These are phyloP conservation scores for Threskiornis aethiopicus DNA, from an alignment of 2,797 vertebrate genomes.

Conservation along the genomic window DNA sequence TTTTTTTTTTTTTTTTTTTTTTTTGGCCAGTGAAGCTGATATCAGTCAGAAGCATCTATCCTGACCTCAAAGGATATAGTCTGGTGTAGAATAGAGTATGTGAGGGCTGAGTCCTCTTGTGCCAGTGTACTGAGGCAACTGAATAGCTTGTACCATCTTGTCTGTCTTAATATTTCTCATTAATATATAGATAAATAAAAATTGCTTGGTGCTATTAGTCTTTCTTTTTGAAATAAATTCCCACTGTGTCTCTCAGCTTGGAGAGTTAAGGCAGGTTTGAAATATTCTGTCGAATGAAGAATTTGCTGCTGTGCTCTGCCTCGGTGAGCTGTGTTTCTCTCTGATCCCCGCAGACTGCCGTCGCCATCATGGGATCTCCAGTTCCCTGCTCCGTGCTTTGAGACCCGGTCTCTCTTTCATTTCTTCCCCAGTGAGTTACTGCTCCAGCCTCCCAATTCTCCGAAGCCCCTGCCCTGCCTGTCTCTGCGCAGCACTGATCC, in stretches of 20 bases:
- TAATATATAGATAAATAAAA: background rate
- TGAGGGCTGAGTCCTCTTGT: background rate
- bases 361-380: accelerated
- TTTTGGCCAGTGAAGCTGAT: background rate
- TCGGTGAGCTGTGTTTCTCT: background rate
- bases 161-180: background rate
- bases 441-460: background rate
- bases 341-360: accelerated
- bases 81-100: background rate
- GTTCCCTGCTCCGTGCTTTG: background rate
- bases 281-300: background rate
- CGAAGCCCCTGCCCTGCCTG: background rate
- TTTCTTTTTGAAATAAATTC: background rate
- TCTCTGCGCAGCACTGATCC: background rate
- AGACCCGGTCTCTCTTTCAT: background rate
- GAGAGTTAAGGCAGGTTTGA: background rate
- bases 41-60: background rate
- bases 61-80: background rate
- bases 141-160: background rate
- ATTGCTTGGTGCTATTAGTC: background rate
- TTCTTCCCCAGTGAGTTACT: background rate
- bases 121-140: background rate
- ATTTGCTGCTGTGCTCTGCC: background rate
- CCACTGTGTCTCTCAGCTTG: background rate
- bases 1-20: background rate